Evolutionary conservation across 1,140 invertebrate genomes (phyloP), one percentile per base, ranked within the genome.

Genomic region (Diploscapter pachys): DNA sequence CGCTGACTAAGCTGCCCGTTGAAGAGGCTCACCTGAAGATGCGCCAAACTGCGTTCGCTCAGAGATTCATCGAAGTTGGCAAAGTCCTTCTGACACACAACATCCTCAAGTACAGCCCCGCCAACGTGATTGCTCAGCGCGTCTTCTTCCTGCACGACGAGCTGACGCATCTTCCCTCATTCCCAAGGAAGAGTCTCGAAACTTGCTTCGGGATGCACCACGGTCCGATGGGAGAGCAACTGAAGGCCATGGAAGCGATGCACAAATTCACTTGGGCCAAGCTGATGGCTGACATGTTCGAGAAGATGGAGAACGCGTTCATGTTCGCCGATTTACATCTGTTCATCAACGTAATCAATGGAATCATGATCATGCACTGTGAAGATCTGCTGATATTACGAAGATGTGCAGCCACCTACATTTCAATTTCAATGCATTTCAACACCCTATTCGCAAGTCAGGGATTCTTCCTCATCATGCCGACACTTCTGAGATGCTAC

Each of bases 111-210:
- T 86, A 87, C 67, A 87, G 87, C 55, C 82, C 86, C 57, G 76
- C 81, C 76, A 83, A 85, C 74, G 86, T 89, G 83, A 91, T 96
- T 6, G 93, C 95, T 3, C 94, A 96, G 88, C 90, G 92, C 67
- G 94, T 97, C 2, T 93, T 97, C n/a, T 99, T 99, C 85, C 89
- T 99, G 8, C 96, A 99, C 86, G 97, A 99, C 85, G 97, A 99
- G 87, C 89, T 99, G 0, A 96, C 96, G 90, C 99, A 99, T 87
- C 87, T 98, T 52, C 96, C 96, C 0, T 94, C 95, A 0, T 99
- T 99, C 88, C 97, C 97, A 0, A 89, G 97, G 64, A 98, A 98
- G 88, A 95, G 96, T 9, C 87, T 99, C 0, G 96, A 99, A 87
- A 92, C 95, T 11, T 95, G 99, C 86, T 90, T 99, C 77, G 92